A percentile compares a stretch with the other conserved stretches of the same genome.
Conservation (phyloP, 2,113 vertebrate genomes). For the Hoplias malabaricus region DNA sequence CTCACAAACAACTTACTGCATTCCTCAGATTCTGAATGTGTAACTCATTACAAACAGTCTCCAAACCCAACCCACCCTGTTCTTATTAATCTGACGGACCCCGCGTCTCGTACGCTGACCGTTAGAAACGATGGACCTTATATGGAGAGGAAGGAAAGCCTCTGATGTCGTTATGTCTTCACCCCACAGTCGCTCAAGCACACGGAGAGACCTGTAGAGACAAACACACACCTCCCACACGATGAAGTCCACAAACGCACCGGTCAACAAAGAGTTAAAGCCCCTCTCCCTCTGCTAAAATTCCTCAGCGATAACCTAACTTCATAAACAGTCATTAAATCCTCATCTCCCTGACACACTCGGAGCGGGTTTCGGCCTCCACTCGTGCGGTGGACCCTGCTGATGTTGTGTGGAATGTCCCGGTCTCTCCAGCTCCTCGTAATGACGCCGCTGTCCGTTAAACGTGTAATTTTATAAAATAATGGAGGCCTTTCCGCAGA, state of each 20-base stretch:
- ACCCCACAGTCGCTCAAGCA: not conserved
- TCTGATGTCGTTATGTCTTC: not conserved
- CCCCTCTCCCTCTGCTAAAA: not conserved
- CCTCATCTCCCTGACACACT: slow-evolving; percentile 47
- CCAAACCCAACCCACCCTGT: not conserved
- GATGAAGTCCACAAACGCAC: not conserved
- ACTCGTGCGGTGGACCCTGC: slow-evolving; percentile 35
- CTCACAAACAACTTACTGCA: slow-evolving; percentile 4
- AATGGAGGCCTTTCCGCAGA: slow-evolving; percentile 10
- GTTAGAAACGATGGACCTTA: not conserved
- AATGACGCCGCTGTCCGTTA: slow-evolving; percentile 51
- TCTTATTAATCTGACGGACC: not conserved
- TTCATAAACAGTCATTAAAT: slow-evolving; percentile 56
- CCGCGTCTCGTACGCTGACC: not conserved
- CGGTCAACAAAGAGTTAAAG: not conserved
- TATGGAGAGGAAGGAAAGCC: not conserved
- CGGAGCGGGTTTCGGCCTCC: slow-evolving; percentile 44
- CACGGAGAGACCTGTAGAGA: not conserved
- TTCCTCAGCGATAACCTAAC: slow-evolving; percentile 24
- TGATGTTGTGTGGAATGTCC: slow-evolving; percentile 41
- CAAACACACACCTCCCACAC: not conserved
- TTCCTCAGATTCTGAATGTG: slow-evolving; percentile 28
- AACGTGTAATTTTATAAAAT: slow-evolving; percentile 39
- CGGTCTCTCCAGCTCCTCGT: slow-evolving; percentile 42
- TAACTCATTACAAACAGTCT: slow-evolving; percentile 7